These are phyloP conservation scores for Leptodirus hochenwartii DNA, from an alignment of 2,888 invertebrate species.

Conservation along the genomic window DNA sequence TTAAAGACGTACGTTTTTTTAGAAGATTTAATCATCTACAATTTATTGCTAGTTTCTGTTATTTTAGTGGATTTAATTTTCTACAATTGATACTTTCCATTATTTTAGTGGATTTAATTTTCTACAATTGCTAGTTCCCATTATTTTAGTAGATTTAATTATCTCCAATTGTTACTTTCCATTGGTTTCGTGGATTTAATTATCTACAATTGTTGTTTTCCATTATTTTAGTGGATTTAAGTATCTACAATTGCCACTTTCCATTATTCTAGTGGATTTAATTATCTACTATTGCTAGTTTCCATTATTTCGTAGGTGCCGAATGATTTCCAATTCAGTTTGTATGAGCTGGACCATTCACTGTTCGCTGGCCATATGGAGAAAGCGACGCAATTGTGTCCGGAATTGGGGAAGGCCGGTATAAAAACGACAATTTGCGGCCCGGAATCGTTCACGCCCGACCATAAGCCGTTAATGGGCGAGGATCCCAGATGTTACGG, in stretches of 20 bases:
- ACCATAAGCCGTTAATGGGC: constrained; percentile 77
- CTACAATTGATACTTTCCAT: too few relatives aligned
- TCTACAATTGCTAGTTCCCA: constrained; percentile 2
- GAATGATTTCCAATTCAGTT: constrained; percentile 60
- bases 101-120: too few relatives aligned
- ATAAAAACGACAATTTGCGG: constrained; percentile 79
- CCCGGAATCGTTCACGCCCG: constrained; percentile 83
- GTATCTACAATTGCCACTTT: too few relatives aligned
- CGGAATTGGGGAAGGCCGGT: constrained; percentile 52
- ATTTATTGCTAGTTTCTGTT: too few relatives aligned
- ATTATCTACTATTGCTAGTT: not conserved
- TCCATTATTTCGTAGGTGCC: constrained; percentile 36
- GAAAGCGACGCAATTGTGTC: constrained; percentile 54
- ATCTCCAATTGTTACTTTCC: too few relatives aligned
- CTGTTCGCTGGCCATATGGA: constrained; percentile 62
- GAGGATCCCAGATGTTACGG: constrained; percentile 46
- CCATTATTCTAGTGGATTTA: too few relatives aligned
- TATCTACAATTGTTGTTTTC: too few relatives aligned
- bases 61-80: too few relatives aligned
- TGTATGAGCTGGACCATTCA: constrained; percentile 78
- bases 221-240: too few relatives aligned
- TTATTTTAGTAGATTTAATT: too few relatives aligned
- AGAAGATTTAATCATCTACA: too few relatives aligned
- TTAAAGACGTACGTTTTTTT: constrained; percentile 47
- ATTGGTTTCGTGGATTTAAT: too few relatives aligned